Evolutionary conservation across 2,888 invertebrate genomes (phyloP).

Genomic region (Sympetrum striolatum): DNA sequence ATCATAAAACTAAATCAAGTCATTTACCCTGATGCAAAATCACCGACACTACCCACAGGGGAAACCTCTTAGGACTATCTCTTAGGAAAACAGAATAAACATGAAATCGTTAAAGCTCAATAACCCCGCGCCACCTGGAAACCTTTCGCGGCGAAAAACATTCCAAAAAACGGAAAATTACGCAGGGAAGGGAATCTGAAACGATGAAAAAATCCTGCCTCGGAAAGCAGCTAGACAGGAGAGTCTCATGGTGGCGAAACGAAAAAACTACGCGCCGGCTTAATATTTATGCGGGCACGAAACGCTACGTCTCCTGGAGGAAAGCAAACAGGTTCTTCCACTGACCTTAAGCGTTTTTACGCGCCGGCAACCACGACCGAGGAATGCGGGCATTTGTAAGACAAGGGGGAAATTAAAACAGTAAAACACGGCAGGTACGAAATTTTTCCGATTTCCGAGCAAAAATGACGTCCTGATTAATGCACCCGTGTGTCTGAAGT

Average conservation of each 20-base stretch:
- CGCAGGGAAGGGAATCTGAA: neutral
- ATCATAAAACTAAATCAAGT: too few relatives aligned
- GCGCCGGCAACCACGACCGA: neutral
- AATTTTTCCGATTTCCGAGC: too few relatives aligned
- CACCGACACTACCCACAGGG: too few relatives aligned
- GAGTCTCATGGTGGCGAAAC: neutral
- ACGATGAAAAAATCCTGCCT: neutral
- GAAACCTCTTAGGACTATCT: too few relatives aligned
- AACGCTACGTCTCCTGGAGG: neutral
- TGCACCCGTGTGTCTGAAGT: too few relatives aligned
- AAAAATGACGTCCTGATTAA: too few relatives aligned
- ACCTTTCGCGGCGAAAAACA: neutral
- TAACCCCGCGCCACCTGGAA: neutral
- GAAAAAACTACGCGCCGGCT: constrained; percentile 6
- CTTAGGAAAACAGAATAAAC: too few relatives aligned
- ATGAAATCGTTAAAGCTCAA: too few relatives aligned
- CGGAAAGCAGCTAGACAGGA: neutral
- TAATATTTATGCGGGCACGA: constrained; percentile 17
- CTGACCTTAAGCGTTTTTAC: constrained; percentile 35
- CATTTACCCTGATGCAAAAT: too few relatives aligned
- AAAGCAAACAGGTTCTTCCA: constrained; percentile 36
- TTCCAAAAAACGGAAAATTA: neutral
- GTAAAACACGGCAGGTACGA: neutral
- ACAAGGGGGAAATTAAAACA: neutral
- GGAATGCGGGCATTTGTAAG: constrained; percentile 13